Base-by-base conservation (phyloP, 2,888 invertebrate species). In the Nebria salina region DNA sequence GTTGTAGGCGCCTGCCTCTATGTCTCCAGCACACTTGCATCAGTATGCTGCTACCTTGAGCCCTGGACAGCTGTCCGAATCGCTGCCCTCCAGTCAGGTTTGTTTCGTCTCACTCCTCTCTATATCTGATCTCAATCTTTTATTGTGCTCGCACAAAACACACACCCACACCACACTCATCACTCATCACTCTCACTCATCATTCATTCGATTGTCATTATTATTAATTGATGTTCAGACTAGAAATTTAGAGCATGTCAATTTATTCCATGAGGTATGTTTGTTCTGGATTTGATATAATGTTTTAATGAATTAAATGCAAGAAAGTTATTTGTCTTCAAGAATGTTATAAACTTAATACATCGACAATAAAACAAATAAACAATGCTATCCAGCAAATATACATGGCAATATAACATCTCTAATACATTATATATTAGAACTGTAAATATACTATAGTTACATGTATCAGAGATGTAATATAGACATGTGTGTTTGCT, bases 1-100 rank as follows among this genome's bases (percentile, higher is more conserved):
- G 87, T 89, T 90, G 87, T 91, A 97, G 95, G 97, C 97, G 88
- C 97, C 97, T 86, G 96, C 97, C 89, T 95, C 95, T 88, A 96
- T 96, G 95, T 96, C 96, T 84, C 95, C 96, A 85, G 95, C 96
- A 88, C 96, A 95, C 90, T 92, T 94, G 88, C 94, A 94, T 90
- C 94, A 94, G 90, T 93, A 94, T 89, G 94, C 93, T 88, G 91
- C 91, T 86, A 90, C 91, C 84, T 87, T 90, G 88, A 91, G 91
- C 86, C 91, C 91, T 84, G 90, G 91, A 86, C 91, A 92, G 89
- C 91, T 93, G 86, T 93, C 94, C 86, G 95, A 95, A 91, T 94
- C 94, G 87, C 93, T 95, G 89, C 94, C 95, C 86, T 91, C 93
- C 88, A 95, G 95, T 91, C 95, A 95, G 95, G 95, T 95, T 93